Conservation (phyloP, 2,888 invertebrate species). For the Drosophila bunnanda region DNA sequence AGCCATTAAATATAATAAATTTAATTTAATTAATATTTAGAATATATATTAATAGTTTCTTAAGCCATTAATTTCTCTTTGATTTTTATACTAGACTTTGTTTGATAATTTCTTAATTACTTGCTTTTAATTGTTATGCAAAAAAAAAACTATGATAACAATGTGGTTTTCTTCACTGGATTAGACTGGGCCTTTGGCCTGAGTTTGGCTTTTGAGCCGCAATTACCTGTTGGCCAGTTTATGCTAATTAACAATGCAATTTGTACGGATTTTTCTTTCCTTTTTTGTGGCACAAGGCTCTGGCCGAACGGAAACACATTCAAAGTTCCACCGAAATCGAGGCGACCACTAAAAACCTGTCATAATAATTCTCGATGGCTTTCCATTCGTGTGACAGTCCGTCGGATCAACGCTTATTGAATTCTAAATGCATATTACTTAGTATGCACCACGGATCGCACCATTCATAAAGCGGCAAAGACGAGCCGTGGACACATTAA, state of each 20-base stretch:
- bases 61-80: too few species aligned
- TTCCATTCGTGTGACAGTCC: constrained; percentile 35
- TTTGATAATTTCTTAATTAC: not conserved
- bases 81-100: not conserved
- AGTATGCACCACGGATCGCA: constrained; percentile 59
- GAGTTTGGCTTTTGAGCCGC: constrained; percentile 35
- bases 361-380: constrained; percentile 55
- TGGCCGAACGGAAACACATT: constrained; percentile 44
- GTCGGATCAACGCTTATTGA: constrained; percentile 52
- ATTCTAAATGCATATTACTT: constrained; percentile 58
- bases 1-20: too few species aligned
- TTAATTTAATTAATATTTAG: not conserved
- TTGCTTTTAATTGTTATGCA: not conserved
- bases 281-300: constrained; percentile 62
- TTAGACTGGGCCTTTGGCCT: constrained; percentile 32
- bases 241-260: constrained; percentile 73
- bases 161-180: constrained; percentile 7
- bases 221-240: constrained; percentile 60
- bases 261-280: constrained; percentile 45
- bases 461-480: constrained; percentile 15
- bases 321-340: constrained; percentile 46
- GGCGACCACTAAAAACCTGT: constrained; percentile 48
- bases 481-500: constrained; percentile 13
- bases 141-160: not conserved
- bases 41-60: not conserved